Evolutionary conservation across 2,888 invertebrate species (phyloP), one percentile per base, ranked within the genome.

Genomic region (Dryomyza anilis): DNA sequence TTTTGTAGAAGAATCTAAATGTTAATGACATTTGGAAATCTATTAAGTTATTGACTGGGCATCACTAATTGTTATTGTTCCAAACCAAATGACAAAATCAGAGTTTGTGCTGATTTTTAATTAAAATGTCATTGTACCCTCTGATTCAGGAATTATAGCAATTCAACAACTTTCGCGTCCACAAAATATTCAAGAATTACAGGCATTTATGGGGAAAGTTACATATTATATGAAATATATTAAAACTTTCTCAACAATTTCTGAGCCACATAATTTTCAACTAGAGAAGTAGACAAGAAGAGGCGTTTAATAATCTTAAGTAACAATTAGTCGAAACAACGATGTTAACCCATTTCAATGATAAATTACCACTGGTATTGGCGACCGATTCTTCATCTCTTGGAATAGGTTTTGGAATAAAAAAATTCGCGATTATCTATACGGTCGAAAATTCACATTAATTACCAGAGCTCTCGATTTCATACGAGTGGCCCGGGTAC

Each of bases 191-290:
- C 36, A 36, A 36, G 36, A 36, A 36, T 4, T 36, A 36, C 3
- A 36, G n/a, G 36, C 36, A 3, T 36, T 36, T 36, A 36, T 36
- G 36, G 36, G 36, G 2, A 8, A 12, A n/a, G n/a, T n/a, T n/a
- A n/a, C n/a, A n/a, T n/a, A n/a, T n/a, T n/a, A n/a, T n/a, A n/a
- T n/a, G n/a, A 64, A 50, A 64, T 64, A 52, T 58, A 59, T 64
- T n/a, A 48, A 43, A 5, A 58, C 57, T 59, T 64, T 64, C 39
- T 53, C 59, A 46, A 36, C 59, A 65, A 29, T 60, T 3, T 62
- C 55, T 45, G 59, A 55, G 14, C 39, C 62, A 21, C 43, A n/a
- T 25, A 8, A 33, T 12, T 29, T 65, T 62, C 12, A 33, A 6
- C 6, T 33, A 12, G 33, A 12, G 33, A 33, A 12, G 12, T 8